Evolutionary conservation across 2,888 invertebrate genomes (phyloP), one percentile per base, ranked within the genome.

Genomic region (Keiferia lycopersicella): DNA sequence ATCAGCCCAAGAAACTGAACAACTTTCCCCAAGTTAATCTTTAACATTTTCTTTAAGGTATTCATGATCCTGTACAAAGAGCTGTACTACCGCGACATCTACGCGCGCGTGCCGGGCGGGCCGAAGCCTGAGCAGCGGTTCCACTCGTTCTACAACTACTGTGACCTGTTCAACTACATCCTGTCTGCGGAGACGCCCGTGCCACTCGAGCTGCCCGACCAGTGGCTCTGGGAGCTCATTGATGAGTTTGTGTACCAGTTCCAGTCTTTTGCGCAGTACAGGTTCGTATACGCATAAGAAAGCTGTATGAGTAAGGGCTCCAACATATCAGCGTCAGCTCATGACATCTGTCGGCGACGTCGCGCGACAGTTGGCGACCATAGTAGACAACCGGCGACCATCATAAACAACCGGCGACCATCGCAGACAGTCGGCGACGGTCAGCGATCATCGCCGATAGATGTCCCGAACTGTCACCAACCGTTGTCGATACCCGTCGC

Each of bases 231-330:
- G 99, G 99, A 99, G 84, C 95, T 99, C 62, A 97, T 99, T 72
- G 99, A 99, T 89, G 99, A 99, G 84, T 99, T 99, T 89, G 98
- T 99, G 50, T 99, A 99, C 81, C 99, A 99, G 89, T 96, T 99
- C 90, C 97, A 98, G 91, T 96, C 98, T 67, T 96, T 97, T 80
- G 95, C 96, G 0, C 97, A 97, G 80, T 97, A 96, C 79, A 94
- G 95, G 79, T 96, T 93, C 61, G 64, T 53, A 8, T 48, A 20
- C 2, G 16, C 26, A 26, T 61, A 62, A 53, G 62, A 62, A 57
- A 39, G 58, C 56, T 22, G 12, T n/a, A n/a, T n/a, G n/a, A n/a
- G n/a, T n/a, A n/a, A n/a, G n/a, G n/a, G n/a, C n/a, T n/a, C n/a
- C n/a, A n/a, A n/a, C n/a, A n/a, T n/a, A n/a, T n/a, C n/a, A n/a